Evolutionary conservation across 2,113 vertebrate species (phyloP).

Genomic region (Daboia siamensis): DNA sequence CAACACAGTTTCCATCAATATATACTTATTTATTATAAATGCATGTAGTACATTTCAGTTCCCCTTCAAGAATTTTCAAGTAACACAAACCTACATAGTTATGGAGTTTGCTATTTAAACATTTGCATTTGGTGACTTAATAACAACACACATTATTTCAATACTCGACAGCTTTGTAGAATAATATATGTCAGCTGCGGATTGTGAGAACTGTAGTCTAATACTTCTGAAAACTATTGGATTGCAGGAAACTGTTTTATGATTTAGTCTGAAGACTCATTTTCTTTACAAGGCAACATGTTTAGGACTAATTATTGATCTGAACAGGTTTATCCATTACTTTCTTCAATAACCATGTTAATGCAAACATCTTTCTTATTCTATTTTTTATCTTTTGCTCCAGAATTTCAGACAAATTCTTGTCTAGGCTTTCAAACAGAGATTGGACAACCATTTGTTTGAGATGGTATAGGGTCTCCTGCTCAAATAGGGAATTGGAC

Average conservation of each 20-base stretch:
- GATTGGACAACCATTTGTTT: not conserved
- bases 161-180: no score
- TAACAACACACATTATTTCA: not conserved
- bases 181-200: not conserved
- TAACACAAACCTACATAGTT: not conserved
- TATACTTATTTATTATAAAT: not conserved
- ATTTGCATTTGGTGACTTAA: not conserved
- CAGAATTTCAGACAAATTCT: not conserved
- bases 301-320: not conserved
- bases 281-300: not conserved
- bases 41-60: not conserved
- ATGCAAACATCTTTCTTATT: not conserved
- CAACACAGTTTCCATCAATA: not conserved
- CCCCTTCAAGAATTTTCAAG: not conserved
- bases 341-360: not conserved
- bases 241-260: not conserved
- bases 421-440: not conserved
- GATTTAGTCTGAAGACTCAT: not conserved
- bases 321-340: not conserved
- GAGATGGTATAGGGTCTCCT: not conserved
- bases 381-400: not conserved
- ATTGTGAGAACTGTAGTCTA: not conserved
- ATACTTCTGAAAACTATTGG: not conserved
- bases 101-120: not conserved
- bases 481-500: no score